phyloP scores from a whole-genome alignment of 2,888 invertebrate genomes.

The Habroteleia sp. region DNA sequence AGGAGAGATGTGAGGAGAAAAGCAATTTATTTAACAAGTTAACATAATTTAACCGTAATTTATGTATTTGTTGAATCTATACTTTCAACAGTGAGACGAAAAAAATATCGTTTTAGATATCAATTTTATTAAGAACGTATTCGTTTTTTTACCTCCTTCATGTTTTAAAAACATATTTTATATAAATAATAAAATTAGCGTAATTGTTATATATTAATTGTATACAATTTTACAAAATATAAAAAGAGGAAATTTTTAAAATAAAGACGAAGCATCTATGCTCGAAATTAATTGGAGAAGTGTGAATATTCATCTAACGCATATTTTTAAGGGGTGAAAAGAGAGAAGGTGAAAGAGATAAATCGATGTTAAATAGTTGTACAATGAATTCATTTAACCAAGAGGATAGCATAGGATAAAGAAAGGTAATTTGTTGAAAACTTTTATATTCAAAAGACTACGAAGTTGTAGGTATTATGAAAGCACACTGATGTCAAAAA shows the following conservation, averaged over 20 bases:
- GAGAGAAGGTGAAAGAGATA: constrained; percentile 6
- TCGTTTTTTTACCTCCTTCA: background rate
- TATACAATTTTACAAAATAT: too few relatives aligned
- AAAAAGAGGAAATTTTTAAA: too few relatives aligned
- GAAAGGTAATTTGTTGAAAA: too few relatives aligned
- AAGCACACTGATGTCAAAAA: too few relatives aligned
- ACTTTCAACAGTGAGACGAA: background rate
- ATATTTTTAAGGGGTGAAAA: constrained; percentile 56
- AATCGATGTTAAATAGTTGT: constrained; percentile 53
- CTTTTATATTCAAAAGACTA: too few relatives aligned
- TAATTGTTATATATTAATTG: too few relatives aligned
- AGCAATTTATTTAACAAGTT: constrained; percentile 29
- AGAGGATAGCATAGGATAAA: too few relatives aligned
- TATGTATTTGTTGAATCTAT: background rate
- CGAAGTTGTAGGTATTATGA: too few relatives aligned
- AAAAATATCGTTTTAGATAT: constrained; percentile 14
- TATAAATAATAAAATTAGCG: too few relatives aligned
- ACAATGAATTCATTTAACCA: constrained; percentile 18
- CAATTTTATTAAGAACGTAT: too few relatives aligned
- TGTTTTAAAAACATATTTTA: too few relatives aligned
- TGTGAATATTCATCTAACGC: constrained; percentile 41
- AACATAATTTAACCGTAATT: constrained; percentile 9
- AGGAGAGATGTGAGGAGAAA: constrained; percentile 17
- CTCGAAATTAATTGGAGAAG: constrained; percentile 16
- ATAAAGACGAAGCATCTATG: constrained; percentile 10